phyloP scores from a whole-genome alignment of 2,113 vertebrate species.

The Eolophus roseicapilla region DNA sequence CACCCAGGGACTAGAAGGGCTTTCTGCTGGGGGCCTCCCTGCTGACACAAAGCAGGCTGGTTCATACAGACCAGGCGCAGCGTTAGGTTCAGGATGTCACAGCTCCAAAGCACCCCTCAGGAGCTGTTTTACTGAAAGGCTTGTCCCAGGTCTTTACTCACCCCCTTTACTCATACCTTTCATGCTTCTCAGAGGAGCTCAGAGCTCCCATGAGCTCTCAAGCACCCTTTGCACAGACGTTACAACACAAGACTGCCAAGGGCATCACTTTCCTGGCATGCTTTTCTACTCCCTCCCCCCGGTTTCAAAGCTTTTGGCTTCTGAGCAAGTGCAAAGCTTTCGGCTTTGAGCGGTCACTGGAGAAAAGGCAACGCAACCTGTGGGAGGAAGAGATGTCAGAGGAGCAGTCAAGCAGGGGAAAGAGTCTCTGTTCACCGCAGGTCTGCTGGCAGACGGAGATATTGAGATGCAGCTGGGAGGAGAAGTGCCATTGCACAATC shows the following conservation, averaged over 20 bases:
- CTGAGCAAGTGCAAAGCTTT: background rate
- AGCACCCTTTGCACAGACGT: background rate
- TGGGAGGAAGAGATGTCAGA: background rate
- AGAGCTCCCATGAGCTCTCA: background rate
- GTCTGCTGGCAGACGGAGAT: background rate
- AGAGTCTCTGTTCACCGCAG: background rate
- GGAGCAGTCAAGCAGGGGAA: background rate
- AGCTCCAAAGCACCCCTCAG: background rate
- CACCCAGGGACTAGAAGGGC: background rate
- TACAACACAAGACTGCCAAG: background rate
- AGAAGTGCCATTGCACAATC: slow-evolving; percentile 46
- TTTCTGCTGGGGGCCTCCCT: background rate
- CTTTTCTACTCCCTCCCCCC: background rate
- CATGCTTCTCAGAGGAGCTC: background rate
- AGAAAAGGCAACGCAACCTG: background rate
- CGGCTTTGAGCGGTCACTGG: background rate
- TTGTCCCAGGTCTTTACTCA: background rate
- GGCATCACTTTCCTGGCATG: background rate
- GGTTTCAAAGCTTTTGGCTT: background rate
- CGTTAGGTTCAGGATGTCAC: background rate
- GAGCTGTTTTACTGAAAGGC: background rate
- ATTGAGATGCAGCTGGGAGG: slow-evolving; percentile 3
- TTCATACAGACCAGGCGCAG: background rate
- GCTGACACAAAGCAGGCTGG: background rate
- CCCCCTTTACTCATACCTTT: background rate